Conservation (phyloP, 2,797 vertebrate genomes). For the Chromis chromis region DNA sequence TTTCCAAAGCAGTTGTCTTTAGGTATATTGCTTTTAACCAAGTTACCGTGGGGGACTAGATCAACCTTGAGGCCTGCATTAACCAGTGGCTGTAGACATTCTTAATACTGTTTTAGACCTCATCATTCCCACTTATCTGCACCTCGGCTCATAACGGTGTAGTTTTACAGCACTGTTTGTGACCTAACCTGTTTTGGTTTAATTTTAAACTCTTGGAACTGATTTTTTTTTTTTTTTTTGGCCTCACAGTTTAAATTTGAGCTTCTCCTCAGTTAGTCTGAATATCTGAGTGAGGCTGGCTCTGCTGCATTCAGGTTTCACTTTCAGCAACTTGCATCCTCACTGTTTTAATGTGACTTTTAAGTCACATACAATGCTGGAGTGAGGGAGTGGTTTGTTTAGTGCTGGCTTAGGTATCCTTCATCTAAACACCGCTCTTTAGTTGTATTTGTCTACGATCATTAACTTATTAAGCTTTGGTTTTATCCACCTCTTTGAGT, state of each 20-base stretch:
- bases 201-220: background rate
- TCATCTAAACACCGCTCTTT: constrained; percentile 23
- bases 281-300: constrained; percentile 52
- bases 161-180: constrained; percentile 9
- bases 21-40: background rate
- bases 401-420: constrained; percentile 44
- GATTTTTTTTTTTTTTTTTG: background rate
- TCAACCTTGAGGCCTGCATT: background rate
- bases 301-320: constrained; percentile 51
- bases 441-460: constrained; percentile 5
- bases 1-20: background rate
- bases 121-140: background rate
- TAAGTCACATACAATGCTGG: background rate
- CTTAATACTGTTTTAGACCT: too few relatives aligned
- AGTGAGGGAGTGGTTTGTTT: constrained; percentile 35
- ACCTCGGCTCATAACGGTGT: constrained; percentile 1
- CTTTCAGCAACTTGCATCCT: background rate
- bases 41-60: background rate
- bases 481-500: constrained; percentile 22
- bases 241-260: background rate
- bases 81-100: background rate
- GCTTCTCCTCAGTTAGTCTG: background rate
- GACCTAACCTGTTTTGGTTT: background rate
- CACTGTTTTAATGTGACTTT: constrained; percentile 22
- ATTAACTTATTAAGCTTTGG: background rate